Evolutionary conservation across 1,140 invertebrate species (phyloP), one percentile per base, ranked within the genome.

Genomic region (Chlorops oryzae): DNA sequence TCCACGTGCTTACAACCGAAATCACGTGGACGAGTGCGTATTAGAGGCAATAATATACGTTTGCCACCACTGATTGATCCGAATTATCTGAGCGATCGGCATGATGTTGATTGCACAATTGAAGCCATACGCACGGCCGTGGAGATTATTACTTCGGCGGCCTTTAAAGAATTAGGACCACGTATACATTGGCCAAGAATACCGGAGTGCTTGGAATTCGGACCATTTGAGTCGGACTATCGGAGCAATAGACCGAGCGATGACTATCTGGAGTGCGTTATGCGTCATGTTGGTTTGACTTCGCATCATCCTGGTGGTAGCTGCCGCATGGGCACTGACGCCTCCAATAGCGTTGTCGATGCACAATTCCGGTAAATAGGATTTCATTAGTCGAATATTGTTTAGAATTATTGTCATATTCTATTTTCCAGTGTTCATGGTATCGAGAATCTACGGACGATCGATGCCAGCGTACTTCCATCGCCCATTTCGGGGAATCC

Each of bases 391-490:
- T 20, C 21, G n/a, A 3, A 1, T 45, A 2, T 0, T 37, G 10
- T 13, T 23, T 15, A 22, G 13, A 38, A 6, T 1, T 24, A 48
- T 41, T 34, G 9, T n/a, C n/a, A 43, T 10, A 22, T 13, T 10
- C 15, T 9, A 3, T n/a, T 10, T 56, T 53, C 7, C 43, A 87
- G 86, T 54, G 82, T 88, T 0, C 76, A 74, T 56, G 77, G 79
- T 0, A 67, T 86, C 0, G 62, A 72, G 3, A 76, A 79, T 25
- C 57, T 89, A 3, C 73, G 86, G 25, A 75, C 88, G 50, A 78
- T 84, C 27, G 86, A 88, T 58, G 82, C 83, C 10, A 88, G 86
- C 59, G 73, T 87, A 9, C 57, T 89, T 25, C 86, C 87, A 1
- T 73, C 78, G 0, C 82, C 83, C 0, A 68, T 85, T 24, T 83